Percentiles rank a stretch among this genome's conserved stretches.
These are phyloP conservation scores for Eubasilissa regina DNA, from an alignment of 1,140 invertebrate species.

Conservation along the genomic window DNA sequence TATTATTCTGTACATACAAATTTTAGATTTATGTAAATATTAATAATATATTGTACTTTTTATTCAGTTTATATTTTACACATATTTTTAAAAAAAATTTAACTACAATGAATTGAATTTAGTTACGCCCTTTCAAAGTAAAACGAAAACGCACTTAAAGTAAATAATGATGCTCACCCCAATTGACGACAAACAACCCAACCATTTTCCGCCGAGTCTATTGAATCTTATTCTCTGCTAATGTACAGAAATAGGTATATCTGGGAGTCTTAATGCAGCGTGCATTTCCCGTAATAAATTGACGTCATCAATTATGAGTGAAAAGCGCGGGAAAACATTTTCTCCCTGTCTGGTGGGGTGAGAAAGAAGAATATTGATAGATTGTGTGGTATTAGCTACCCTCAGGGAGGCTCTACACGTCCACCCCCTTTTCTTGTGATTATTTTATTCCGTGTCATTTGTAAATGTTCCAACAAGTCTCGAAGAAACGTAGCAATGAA, in stretches of 20 bases:
- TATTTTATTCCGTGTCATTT: conserved; percentile 22
- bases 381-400: conserved; percentile 26
- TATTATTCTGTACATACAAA: too few species aligned
- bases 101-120: too few species aligned
- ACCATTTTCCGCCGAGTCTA: conserved; percentile 6
- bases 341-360: conserved; percentile 18
- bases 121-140: too few species aligned
- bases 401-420: neutral
- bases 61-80: too few species aligned
- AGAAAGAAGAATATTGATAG: conserved; percentile 38
- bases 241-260: conserved; percentile 27
- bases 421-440: neutral
- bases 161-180: neutral
- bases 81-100: too few species aligned
- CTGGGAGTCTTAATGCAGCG: conserved; percentile 49
- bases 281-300: conserved; percentile 59
- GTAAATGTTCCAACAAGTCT: neutral
- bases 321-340: conserved; percentile 40
- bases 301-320: conserved; percentile 56
- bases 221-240: conserved; percentile 23
- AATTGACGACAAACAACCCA: conserved; percentile 1
- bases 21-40: too few species aligned
- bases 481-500: too few species aligned
- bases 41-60: too few species aligned
- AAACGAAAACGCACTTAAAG: too few species aligned